Percentiles rank a stretch among this genome's conserved stretches.
Evolutionary conservation across 1,140 invertebrate genomes (phyloP).

Genomic region (Drosophila saltans): DNA sequence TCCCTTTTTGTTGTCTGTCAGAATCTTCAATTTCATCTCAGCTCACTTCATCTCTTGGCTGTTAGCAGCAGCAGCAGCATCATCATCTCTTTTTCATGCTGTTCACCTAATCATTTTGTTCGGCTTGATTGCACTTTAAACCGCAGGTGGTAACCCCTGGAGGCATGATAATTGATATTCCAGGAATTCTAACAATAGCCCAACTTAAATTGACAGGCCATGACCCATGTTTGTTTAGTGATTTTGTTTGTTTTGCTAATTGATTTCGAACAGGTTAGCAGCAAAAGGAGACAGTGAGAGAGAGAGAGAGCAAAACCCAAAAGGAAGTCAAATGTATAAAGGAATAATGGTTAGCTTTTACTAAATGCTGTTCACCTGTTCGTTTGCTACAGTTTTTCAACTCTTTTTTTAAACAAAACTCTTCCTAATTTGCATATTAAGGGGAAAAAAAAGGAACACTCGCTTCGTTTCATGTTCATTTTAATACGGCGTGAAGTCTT

Average conservation of each 20-base stretch:
- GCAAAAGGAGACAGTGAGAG: slow-evolving; percentile 19
- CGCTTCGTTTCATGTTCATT: slow-evolving; percentile 56
- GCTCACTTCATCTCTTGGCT: slow-evolving; percentile 1
- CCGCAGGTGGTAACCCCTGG: slow-evolving; percentile 42
- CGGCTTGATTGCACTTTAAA: slow-evolving; percentile 67
- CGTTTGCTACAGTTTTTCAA: slow-evolving; percentile 47
- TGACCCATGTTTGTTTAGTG: slow-evolving; percentile 25
- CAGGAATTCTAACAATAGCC: slow-evolving; percentile 47
- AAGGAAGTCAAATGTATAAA: background rate
- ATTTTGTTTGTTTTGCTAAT: slow-evolving; percentile 65
- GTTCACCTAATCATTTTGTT: slow-evolving; percentile 50
- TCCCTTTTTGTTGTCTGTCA: background rate
- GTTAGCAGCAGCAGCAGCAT: background rate
- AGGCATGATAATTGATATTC: slow-evolving; percentile 27
- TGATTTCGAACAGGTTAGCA: slow-evolving; percentile 74
- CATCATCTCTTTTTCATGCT: slow-evolving; percentile 21
- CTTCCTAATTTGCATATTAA: slow-evolving; percentile 18
- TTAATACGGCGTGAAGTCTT: slow-evolving; percentile 64
- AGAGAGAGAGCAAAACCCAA: no score
- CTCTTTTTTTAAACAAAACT: slow-evolving; percentile 17
- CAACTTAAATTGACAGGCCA: slow-evolving; percentile 31
- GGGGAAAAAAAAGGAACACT: background rate
- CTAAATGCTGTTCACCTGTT: slow-evolving; percentile 25
- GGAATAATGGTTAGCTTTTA: background rate
- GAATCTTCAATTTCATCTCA: slow-evolving; percentile 29